Evolutionary conservation across 2,888 invertebrate genomes (phyloP).

Genomic region (Aphidoletes aphidimyza): DNA sequence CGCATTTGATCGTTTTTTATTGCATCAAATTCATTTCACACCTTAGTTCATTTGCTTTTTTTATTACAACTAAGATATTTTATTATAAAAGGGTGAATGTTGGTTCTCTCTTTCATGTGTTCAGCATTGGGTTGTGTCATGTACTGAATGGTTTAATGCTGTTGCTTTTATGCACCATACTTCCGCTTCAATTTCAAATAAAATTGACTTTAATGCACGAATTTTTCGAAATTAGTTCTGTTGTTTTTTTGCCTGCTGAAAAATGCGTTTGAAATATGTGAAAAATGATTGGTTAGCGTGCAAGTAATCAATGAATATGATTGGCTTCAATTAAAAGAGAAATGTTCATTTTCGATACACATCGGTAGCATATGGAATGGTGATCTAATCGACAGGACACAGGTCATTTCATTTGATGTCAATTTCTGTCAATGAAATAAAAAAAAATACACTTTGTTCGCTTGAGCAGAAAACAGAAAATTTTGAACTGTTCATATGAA

Average conservation of each 20-base stretch:
- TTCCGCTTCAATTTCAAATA: neutral
- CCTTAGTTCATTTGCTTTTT: neutral
- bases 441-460: no score
- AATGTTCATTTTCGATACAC: neutral
- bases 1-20: constrained; percentile 11
- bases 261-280: neutral
- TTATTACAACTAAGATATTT: neutral
- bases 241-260: neutral
- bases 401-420: constrained; percentile 44
- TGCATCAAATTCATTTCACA: constrained; percentile 7
- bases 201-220: neutral
- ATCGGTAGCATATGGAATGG: constrained; percentile 39
- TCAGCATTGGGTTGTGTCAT: neutral
- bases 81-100: neutral
- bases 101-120: no score
- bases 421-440: no score
- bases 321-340: neutral
- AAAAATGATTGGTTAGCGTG: neutral
- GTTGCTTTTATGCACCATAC: neutral
- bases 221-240: neutral
- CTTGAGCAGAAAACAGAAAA: no score
- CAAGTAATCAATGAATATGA: constrained; percentile 36
- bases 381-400: constrained; percentile 24
- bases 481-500: no score
- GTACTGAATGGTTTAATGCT: neutral